Evolutionary conservation across 2,797 vertebrate genomes (phyloP).

Genomic region (Tragelaphus oryx): DNA sequence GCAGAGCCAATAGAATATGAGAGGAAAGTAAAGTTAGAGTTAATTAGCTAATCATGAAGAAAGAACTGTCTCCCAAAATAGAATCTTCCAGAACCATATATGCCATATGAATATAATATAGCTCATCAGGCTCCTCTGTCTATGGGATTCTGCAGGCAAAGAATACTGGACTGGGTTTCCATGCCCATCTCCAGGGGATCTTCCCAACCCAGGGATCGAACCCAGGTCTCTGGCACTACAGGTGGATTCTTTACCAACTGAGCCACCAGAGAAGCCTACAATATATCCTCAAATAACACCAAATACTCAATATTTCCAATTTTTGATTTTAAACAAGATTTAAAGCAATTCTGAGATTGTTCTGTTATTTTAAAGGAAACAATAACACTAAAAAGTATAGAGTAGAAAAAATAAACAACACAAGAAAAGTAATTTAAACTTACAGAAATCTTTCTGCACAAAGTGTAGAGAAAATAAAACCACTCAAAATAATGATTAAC

Average conservation of each 20-base stretch:
- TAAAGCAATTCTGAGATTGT: background rate
- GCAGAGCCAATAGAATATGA: background rate
- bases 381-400: background rate
- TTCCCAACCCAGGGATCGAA: background rate
- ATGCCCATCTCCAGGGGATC: background rate
- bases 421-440: background rate
- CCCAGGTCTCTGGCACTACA: background rate
- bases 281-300: background rate
- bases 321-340: constrained; percentile 3
- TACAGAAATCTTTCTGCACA: background rate
- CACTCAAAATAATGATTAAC: background rate
- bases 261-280: background rate
- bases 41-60: background rate
- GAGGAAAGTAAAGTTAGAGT: background rate
- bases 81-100: background rate
- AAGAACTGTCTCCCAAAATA: background rate
- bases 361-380: background rate
- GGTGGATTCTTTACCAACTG: background rate
- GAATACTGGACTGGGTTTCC: background rate
- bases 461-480: background rate
- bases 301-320: background rate
- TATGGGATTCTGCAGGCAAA: background rate
- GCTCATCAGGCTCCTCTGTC: background rate
- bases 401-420: background rate
- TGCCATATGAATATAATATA: background rate